Conservation (phyloP, 2,888 invertebrate species). For the Papilio gigon region DNA sequence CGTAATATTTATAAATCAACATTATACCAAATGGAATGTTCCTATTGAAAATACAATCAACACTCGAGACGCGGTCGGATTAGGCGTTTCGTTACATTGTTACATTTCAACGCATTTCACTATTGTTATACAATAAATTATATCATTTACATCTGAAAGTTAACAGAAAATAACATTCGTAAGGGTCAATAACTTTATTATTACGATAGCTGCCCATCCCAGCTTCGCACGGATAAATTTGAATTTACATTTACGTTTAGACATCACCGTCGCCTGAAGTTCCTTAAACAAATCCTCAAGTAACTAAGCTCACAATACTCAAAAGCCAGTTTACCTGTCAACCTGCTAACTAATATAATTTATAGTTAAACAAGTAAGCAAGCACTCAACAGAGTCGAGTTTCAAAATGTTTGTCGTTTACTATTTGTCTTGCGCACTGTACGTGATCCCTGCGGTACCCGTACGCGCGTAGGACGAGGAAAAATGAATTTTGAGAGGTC, state of each 20-base stretch:
- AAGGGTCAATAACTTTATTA: conserved; percentile 1
- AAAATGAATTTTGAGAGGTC: conserved; percentile 41
- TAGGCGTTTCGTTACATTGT: conserved; percentile 68
- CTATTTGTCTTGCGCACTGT: conserved; percentile 57
- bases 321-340: conserved; percentile 13
- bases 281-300: not conserved
- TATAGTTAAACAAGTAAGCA: conserved; percentile 57
- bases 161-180: conserved; percentile 39
- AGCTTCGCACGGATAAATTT: not conserved
- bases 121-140: conserved; percentile 49
- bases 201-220: not conserved
- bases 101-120: conserved; percentile 63
- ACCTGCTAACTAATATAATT: conserved; percentile 38
- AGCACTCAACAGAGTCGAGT: conserved; percentile 58
- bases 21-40: conserved; percentile 66
- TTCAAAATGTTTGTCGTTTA: conserved; percentile 63
- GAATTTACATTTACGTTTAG: not conserved
- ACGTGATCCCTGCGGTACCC: conserved; percentile 45
- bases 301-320: conserved; percentile 12
- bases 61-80: conserved; percentile 73
- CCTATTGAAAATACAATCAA: conserved; percentile 59
- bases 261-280: not conserved
- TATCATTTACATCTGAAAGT: conserved; percentile 27
- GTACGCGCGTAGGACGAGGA: conserved; percentile 39
- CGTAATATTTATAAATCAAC: conserved; percentile 64